Base-by-base conservation (phyloP, 2,797 vertebrate genomes). In the Sitta carolinensis region DNA sequence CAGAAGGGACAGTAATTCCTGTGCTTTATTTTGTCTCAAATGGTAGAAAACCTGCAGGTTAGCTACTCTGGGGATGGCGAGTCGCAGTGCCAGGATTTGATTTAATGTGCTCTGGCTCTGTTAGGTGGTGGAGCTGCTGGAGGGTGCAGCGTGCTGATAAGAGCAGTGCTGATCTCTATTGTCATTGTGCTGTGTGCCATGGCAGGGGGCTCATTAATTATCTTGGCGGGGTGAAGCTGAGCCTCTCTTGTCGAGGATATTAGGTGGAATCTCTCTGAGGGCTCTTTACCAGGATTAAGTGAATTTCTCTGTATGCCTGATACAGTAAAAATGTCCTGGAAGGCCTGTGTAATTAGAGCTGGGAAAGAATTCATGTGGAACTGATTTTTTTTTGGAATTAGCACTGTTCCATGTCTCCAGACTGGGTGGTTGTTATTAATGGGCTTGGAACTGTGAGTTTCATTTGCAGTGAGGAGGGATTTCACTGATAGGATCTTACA, bases 121-220 rank as follows among this genome's bases (percentile, higher is more conserved):
- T 98, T 96, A 98, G 94, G 63, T 87, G 74, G n/a, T 74, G 80
- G 93, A 90, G 13, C 81, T 97, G 92, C 75, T 96, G 95, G 95
- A 96, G 95, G 97, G 98, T 99, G 98, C 96, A 96, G 61, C 61
- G 84, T 43, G 90, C 98, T 98, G 98, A 99, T 99, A 99, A 99
- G 97, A 94, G 94, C 96, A 95, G 94, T 89, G 90, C 81, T 96
- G 84, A 96, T 95, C 63, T 73, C 85, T 93, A 9, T 84, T 96
- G 92, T 97, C 97, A 93, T 95, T 98, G 96, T 95, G 97, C 95
- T 94, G 79, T 95, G 93, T 96, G 96, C 80, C 82, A 29, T 97
- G 96, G 95, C 83, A 43, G 95, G 88, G 96, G 97, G 97, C 96
- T 97, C 97, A 98, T 99, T 98, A 97, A 98, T 98, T 98, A 98